Evolutionary conservation across 2,888 invertebrate species (phyloP).

Genomic region (Trypoxylon attenuatum): DNA sequence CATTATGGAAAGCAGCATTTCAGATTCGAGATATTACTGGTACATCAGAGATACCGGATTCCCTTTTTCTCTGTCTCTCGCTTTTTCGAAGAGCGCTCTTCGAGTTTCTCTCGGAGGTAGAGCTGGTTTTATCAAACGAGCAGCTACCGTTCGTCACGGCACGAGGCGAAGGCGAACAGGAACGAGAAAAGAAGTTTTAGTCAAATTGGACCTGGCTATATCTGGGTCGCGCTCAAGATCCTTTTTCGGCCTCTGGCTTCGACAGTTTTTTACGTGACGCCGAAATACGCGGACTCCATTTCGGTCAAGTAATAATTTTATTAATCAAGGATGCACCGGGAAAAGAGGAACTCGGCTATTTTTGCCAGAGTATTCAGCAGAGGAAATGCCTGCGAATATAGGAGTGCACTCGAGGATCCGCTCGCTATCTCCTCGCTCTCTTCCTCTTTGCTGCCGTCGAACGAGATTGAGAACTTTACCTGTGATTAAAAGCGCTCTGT

Average conservation of each 20-base stretch:
- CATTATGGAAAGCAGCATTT: neutral
- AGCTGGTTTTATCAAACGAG: no score
- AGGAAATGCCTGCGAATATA: constrained; percentile 18
- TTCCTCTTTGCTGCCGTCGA: neutral
- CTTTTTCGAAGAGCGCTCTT: no score
- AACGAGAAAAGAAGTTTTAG: no score
- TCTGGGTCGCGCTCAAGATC: no score
- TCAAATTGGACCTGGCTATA: no score
- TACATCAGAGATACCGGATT: neutral
- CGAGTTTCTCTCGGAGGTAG: no score
- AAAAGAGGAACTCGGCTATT: neutral
- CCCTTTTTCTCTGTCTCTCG: neutral
- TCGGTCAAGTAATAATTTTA: constrained; percentile 5
- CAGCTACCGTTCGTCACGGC: no score
- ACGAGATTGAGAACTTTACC: constrained; percentile 7
- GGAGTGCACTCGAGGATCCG: constrained; percentile 11
- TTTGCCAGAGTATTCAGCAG: constrained; percentile 8
- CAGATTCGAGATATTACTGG: constrained; percentile 20
- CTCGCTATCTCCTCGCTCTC: neutral
- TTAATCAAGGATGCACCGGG: constrained; percentile 12
- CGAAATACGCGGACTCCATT: no score
- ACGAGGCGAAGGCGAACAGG: no score
- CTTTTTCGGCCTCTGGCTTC: neutral
- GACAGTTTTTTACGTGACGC: no score
- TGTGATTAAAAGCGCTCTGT: constrained; percentile 14